Evolutionary conservation across 2,888 invertebrate genomes (phyloP).

Genomic region (Physocephala rufipes): DNA sequence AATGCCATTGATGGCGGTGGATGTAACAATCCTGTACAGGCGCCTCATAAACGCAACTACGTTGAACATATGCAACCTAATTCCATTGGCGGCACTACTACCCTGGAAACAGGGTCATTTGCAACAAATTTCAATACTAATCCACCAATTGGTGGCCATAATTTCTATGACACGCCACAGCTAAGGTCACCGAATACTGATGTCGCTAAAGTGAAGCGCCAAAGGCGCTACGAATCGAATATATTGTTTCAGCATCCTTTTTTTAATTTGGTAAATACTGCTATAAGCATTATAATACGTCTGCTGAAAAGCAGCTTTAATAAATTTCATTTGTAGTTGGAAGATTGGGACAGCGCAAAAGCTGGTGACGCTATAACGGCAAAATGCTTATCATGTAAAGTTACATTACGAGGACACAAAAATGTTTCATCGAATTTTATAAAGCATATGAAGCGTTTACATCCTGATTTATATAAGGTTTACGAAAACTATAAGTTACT

Average conservation of each 20-base stretch:
- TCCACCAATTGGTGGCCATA: constrained; percentile 15
- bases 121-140: not conserved
- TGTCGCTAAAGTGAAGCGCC: constrained; percentile 38
- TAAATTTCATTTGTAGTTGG: constrained; percentile 17
- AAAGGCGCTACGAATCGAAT: constrained; percentile 42
- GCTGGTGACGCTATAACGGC: constrained; percentile 38
- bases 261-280: constrained; percentile 45
- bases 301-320: not conserved
- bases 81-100: not conserved
- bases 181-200: constrained; percentile 7
- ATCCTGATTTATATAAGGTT: constrained; percentile 46
- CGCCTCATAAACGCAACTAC: constrained; percentile 31
- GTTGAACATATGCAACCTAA: constrained; percentile 16
- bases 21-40: not conserved
- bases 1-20: not conserved
- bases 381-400: constrained; percentile 46
- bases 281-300: not conserved
- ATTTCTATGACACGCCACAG: constrained; percentile 12
- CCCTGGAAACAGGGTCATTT: not conserved
- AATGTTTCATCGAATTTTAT: constrained; percentile 48
- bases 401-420: constrained; percentile 46
- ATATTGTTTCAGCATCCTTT: constrained; percentile 47
- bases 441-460: constrained; percentile 48
- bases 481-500: constrained; percentile 44
- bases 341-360: constrained; percentile 29